A percentile compares a stretch with the other conserved stretches of the same genome.
Evolutionary conservation across 2,888 invertebrate species (phyloP).

Genomic region (Suillia variegata): DNA sequence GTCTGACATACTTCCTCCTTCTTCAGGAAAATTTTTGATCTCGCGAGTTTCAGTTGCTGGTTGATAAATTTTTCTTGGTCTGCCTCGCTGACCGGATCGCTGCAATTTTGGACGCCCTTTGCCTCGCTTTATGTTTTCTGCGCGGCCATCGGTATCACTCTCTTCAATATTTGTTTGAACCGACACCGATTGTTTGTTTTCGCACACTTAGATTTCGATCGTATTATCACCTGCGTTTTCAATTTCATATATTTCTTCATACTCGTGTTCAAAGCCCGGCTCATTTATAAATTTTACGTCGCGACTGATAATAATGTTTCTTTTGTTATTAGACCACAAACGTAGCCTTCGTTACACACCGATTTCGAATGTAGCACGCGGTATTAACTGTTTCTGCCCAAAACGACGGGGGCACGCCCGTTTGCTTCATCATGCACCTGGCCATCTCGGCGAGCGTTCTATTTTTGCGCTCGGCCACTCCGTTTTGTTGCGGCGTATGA

Average conservation of each 20-base stretch:
- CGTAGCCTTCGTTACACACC: conserved; percentile 22
- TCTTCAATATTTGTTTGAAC: neutral
- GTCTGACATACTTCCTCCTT: neutral
- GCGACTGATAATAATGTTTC: conserved; percentile 24
- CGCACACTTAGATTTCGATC: conserved; percentile 17
- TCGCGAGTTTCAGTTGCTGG: neutral
- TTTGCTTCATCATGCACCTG: conserved; percentile 34
- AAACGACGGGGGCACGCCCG: conserved; percentile 22
- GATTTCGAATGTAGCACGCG: conserved; percentile 25
- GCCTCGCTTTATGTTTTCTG: conserved; percentile 12
- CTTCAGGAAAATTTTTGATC: neutral
- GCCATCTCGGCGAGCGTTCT: conserved; percentile 31
- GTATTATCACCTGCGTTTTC: conserved; percentile 9
- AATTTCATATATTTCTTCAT: conserved; percentile 20
- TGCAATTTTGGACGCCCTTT: conserved; percentile 26
- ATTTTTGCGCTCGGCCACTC: conserved; percentile 33
- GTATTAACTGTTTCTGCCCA: conserved; percentile 27
- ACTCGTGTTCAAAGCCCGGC: conserved; percentile 19
- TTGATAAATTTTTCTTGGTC: conserved; percentile 14
- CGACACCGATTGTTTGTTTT: conserved; percentile 2
- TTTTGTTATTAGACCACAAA: conserved; percentile 20
- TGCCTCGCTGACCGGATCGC: conserved; percentile 18
- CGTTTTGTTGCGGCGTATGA: conserved; percentile 33
- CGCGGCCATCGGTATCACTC: neutral
- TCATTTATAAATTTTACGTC: conserved; percentile 29